phyloP scores from a whole-genome alignment of 2,888 invertebrate species.

The Phanerotoma sp. region DNA sequence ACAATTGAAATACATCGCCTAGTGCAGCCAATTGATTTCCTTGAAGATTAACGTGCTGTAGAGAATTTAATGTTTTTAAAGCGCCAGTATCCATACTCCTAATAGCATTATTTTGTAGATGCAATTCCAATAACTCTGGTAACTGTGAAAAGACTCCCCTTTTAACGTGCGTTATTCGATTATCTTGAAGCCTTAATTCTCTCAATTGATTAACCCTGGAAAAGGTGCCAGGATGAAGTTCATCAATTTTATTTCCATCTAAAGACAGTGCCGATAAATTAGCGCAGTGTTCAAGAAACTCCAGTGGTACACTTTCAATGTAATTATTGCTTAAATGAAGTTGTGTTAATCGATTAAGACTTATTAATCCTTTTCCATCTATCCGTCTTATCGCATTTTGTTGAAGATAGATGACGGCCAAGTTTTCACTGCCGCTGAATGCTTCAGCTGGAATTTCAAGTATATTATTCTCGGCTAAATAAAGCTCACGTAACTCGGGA shows the following conservation, averaged over 20 bases:
- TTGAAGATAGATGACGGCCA: constrained; percentile 82
- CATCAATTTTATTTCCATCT: constrained; percentile 82
- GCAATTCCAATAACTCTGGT: constrained; percentile 77
- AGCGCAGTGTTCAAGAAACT: constrained; percentile 72
- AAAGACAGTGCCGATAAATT: constrained; percentile 80
- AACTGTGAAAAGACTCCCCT: constrained; percentile 81
- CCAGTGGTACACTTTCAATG: constrained; percentile 75
- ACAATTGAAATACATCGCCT: constrained; percentile 78
- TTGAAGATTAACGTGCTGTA: constrained; percentile 87
- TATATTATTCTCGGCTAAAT: constrained; percentile 87
- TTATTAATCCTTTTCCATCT: constrained; percentile 73
- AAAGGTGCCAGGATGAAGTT: constrained; percentile 78
- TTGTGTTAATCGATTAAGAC: constrained; percentile 75
- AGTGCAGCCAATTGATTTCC: constrained; percentile 76
- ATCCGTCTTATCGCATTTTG: constrained; percentile 81
- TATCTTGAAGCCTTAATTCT: constrained; percentile 84
- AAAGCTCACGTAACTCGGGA: constrained; percentile 77
- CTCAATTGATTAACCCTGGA: constrained; percentile 72
- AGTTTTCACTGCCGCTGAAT: constrained; percentile 72
- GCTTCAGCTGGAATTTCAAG: constrained; percentile 79
- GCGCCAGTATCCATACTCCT: constrained; percentile 79
- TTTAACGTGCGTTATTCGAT: constrained; percentile 73
- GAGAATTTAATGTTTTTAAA: constrained; percentile 71
- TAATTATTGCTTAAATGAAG: constrained; percentile 86
- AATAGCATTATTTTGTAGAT: constrained; percentile 84